These are phyloP conservation scores for Ooceraea biroi DNA, from an alignment of 1,140 invertebrate genomes.

Conservation along the genomic window DNA sequence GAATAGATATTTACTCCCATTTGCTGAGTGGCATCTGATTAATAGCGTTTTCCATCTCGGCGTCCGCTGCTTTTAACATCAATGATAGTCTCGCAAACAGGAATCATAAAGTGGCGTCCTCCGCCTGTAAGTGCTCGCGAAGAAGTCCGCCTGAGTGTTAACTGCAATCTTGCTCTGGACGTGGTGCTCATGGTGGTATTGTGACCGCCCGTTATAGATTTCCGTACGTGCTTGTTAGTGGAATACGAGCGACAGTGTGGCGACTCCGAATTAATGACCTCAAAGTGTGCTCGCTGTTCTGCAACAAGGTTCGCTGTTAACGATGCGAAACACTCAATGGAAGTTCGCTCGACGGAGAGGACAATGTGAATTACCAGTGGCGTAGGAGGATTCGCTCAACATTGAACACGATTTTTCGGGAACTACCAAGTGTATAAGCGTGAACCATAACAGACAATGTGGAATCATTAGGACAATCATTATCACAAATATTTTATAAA, in stretches of 20 bases:
- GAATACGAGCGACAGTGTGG: conserved; percentile 54
- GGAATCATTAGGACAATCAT: not conserved
- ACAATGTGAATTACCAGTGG: conserved; percentile 48
- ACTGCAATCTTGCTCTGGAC: conserved; percentile 73
- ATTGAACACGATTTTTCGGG: not conserved
- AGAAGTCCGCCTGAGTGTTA: conserved; percentile 80
- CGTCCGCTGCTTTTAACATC: conserved; percentile 90
- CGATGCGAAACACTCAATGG: conserved; percentile 70
- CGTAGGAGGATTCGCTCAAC: conserved; percentile 48
- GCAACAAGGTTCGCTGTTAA: conserved; percentile 83
- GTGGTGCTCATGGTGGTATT: conserved; percentile 71
- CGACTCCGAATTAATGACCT: conserved; percentile 72
- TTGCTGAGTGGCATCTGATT: conserved; percentile 91
- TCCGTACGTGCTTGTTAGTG: conserved; percentile 79
- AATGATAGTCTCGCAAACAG: conserved; percentile 90
- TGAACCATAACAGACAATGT: not conserved
- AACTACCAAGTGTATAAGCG: not conserved
- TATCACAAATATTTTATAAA: conserved; percentile 75
- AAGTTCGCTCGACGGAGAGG: conserved; percentile 49
- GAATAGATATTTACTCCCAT: conserved; percentile 87
- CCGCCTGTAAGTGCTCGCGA: conserved; percentile 79
- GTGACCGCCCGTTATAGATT: conserved; percentile 77
- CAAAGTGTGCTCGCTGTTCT: conserved; percentile 83
- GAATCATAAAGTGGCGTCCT: conserved; percentile 89
- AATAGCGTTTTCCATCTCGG: conserved; percentile 91